Conservation (phyloP, 2,113 vertebrate genomes). For the Acrocephalus kingi region DNA sequence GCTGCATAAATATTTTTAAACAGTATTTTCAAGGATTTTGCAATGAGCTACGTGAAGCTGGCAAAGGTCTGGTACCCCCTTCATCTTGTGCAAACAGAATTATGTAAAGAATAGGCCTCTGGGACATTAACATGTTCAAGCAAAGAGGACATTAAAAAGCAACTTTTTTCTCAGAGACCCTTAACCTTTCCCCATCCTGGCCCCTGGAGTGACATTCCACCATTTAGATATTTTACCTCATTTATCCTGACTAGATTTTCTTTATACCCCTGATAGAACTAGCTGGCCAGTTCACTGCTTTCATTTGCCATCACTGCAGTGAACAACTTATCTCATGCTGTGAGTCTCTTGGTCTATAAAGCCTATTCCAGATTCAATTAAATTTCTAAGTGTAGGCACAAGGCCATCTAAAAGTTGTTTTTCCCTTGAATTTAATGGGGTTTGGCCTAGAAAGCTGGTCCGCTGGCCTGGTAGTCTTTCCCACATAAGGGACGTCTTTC, state of each 20-base stretch:
- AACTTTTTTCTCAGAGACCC: neutral
- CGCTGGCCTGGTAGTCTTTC: constrained; percentile 13
- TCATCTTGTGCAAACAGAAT: constrained; percentile 48
- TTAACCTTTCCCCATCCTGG: neutral
- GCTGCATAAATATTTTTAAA: constrained; percentile 53
- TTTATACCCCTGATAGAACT: neutral
- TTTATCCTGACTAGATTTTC: neutral
- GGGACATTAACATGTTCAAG: neutral
- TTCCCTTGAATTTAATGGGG: constrained; percentile 37
- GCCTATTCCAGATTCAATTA: constrained; percentile 56
- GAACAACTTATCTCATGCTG: constrained; percentile 33
- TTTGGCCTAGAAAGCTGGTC: constrained; percentile 39
- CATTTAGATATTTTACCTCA: neutral
- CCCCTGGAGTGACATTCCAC: neutral
- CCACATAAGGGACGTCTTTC: neutral
- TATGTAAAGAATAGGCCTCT: constrained; percentile 27
- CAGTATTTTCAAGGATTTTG: constrained; percentile 59
- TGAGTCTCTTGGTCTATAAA: neutral
- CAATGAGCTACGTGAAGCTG: constrained; percentile 37
- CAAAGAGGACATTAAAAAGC: neutral
- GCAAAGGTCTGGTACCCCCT: constrained; percentile 9
- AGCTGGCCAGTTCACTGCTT: neutral
- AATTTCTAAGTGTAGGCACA: constrained; percentile 44
- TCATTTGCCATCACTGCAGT: constrained; percentile 6
- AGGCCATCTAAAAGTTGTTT: constrained; percentile 53